A percentile compares a stretch with the other conserved stretches of the same genome.
Evolutionary conservation across 2,113 vertebrate species (phyloP).

Genomic region (Dasypus novemcinctus): DNA sequence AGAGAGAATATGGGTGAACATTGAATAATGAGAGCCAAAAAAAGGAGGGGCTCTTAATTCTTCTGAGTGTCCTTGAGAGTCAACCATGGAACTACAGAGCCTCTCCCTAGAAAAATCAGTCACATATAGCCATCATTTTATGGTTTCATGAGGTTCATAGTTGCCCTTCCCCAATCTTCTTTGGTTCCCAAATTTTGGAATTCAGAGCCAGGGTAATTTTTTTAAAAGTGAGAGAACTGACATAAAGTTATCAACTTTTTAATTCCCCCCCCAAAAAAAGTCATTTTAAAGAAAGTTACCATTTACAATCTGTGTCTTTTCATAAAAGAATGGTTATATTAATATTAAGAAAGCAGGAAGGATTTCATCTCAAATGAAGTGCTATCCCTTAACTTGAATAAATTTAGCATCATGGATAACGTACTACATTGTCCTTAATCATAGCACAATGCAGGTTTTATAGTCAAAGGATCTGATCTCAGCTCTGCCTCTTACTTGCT

Average conservation of each 20-base stretch:
- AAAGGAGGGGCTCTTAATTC: not conserved
- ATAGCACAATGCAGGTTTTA: not conserved
- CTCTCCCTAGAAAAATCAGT: not conserved
- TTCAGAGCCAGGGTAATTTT: not conserved
- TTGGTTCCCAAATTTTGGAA: not conserved
- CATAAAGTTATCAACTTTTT: not conserved
- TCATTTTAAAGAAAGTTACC: not conserved
- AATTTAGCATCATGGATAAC: not conserved
- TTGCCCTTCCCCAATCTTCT: not conserved
- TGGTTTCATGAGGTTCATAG: not conserved
- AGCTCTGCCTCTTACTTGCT: not conserved
- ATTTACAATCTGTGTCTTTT: not conserved
- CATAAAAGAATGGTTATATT: not conserved
- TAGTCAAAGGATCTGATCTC: not conserved
- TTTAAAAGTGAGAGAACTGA: not conserved
- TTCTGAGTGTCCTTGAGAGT: not conserved
- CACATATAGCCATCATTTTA: not conserved
- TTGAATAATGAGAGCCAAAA: not conserved
- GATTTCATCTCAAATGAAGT: not conserved
- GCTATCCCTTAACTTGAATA: not conserved
- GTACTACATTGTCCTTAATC: not conserved
- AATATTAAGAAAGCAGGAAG: not conserved
- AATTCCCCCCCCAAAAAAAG: not conserved
- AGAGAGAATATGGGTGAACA: not conserved
- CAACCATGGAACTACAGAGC: not conserved